Evolutionary conservation across 2,888 invertebrate genomes (phyloP).

Genomic region (Rhingia rostrata): DNA sequence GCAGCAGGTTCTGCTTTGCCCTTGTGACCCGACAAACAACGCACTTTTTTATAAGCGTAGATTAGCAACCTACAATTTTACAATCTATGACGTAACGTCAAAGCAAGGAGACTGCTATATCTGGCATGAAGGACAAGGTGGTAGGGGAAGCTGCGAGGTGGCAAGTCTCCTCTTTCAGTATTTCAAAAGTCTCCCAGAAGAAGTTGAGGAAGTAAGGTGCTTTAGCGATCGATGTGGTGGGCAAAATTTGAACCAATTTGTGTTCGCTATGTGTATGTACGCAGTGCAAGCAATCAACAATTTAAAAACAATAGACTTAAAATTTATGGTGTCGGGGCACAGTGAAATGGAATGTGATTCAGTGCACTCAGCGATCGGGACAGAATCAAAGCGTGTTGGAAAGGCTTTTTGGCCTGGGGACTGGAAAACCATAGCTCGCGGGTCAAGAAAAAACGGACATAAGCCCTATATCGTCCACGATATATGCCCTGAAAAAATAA

Average conservation of each 20-base stretch:
- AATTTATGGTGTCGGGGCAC: slow-evolving; percentile 25
- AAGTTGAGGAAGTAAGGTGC: slow-evolving; percentile 11
- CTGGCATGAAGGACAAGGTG: slow-evolving; percentile 18
- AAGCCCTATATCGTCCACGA: slow-evolving; percentile 3
- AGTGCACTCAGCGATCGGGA: slow-evolving; percentile 16
- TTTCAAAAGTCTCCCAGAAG: slow-evolving; percentile 13
- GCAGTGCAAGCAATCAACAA: slow-evolving; percentile 10
- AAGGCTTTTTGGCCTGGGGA: slow-evolving; percentile 18
- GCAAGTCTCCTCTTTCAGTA: slow-evolving; percentile 7
- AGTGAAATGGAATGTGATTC: slow-evolving; percentile 33
- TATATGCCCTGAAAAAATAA: slow-evolving; percentile 1
- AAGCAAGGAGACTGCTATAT: slow-evolving; percentile 19
- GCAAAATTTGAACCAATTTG: slow-evolving; percentile 20
- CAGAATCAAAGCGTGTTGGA: slow-evolving; percentile 9
- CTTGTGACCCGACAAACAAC: no score
- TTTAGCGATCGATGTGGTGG: slow-evolving; percentile 21
- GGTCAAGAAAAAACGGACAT: background rate
- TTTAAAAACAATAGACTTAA: slow-evolving; percentile 10
- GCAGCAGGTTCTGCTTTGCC: no score
- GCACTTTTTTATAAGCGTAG: slow-evolving; percentile 18
- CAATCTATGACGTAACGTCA: slow-evolving; percentile 3
- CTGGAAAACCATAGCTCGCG: slow-evolving; percentile 7
- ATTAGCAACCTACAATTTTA: slow-evolving; percentile 4
- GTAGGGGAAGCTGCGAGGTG: slow-evolving; percentile 9
- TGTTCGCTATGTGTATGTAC: slow-evolving; percentile 26